Percentiles rank a stretch among this genome's conserved stretches.
phyloP scores from a whole-genome alignment of 2,797 vertebrate species.

The Pseudochirops corinnae region DNA sequence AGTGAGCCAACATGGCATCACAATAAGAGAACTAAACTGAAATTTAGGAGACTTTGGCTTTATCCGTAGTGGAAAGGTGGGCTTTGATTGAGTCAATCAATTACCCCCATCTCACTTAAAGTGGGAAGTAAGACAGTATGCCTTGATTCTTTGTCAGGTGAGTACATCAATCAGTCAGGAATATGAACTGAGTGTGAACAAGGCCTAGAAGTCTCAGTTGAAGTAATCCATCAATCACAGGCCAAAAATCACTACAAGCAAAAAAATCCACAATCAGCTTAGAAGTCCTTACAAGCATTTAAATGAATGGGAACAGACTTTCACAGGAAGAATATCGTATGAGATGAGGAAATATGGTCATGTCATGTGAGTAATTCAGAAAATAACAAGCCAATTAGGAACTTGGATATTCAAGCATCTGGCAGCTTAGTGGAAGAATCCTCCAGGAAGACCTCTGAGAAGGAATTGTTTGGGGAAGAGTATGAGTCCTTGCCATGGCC shows the following conservation, averaged over 20 bases:
- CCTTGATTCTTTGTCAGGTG: neutral
- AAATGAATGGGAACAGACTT: neutral
- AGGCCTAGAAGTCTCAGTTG: neutral
- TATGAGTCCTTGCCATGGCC: neutral
- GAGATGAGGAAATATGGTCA: neutral
- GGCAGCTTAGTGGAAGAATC: neutral
- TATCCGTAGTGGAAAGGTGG: neutral
- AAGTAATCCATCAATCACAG: neutral
- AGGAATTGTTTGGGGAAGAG: neutral
- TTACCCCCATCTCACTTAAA: neutral
- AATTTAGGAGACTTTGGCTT: neutral
- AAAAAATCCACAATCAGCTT: neutral
- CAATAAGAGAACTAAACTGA: neutral
- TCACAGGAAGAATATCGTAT: neutral
- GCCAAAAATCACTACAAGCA: neutral
- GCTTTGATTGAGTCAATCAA: neutral
- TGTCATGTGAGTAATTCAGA: neutral
- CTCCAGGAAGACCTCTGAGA: neutral
- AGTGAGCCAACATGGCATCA: neutral
- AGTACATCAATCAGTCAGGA: neutral
- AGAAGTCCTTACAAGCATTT: neutral
- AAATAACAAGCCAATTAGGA: neutral
- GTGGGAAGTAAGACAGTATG: neutral
- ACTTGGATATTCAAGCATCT: neutral
- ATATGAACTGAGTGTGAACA: neutral